Conservation (phyloP, 2,888 invertebrate genomes). For the Agrotis segetum region DNA sequence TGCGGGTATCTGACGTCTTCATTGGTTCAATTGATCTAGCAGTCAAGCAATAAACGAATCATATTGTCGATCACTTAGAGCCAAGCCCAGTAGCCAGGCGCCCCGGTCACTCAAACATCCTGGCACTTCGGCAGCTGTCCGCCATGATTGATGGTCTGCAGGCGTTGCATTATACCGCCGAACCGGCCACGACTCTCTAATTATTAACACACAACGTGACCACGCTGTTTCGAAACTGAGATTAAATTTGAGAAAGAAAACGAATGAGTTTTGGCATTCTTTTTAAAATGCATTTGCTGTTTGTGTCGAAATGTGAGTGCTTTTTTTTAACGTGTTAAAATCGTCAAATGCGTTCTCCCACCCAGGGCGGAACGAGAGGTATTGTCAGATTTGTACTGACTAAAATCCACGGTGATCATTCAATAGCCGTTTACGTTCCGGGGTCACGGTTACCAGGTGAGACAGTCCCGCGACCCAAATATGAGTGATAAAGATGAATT, state of each 20-base stretch:
- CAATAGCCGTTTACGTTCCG: no score
- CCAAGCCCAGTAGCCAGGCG: slow-evolving; percentile 49
- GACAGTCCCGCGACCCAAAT: background rate
- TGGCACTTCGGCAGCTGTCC: slow-evolving; percentile 55
- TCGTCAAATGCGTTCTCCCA: no score
- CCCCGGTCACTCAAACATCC: slow-evolving; percentile 62
- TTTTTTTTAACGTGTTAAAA: no score
- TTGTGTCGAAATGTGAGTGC: background rate
- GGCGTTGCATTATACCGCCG: slow-evolving; percentile 51
- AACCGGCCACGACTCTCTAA: slow-evolving; percentile 36
- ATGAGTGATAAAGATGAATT: background rate
- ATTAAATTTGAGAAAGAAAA: slow-evolving; percentile 5
- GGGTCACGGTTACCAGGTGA: no score
- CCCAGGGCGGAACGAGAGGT: no score
- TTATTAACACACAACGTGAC: slow-evolving; percentile 42
- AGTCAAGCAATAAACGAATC: slow-evolving; percentile 16
- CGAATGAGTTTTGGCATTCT: slow-evolving; percentile 11
- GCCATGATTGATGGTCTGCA: slow-evolving; percentile 55
- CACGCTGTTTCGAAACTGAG: background rate
- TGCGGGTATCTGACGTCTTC: background rate
- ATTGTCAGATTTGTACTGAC: no score
- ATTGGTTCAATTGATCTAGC: background rate
- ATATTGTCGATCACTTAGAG: slow-evolving; percentile 36
- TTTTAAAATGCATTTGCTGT: background rate
- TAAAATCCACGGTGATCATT: no score